Conservation (phyloP, 2,797 vertebrate genomes). For the Acipenser oxyrinchus region DNA sequence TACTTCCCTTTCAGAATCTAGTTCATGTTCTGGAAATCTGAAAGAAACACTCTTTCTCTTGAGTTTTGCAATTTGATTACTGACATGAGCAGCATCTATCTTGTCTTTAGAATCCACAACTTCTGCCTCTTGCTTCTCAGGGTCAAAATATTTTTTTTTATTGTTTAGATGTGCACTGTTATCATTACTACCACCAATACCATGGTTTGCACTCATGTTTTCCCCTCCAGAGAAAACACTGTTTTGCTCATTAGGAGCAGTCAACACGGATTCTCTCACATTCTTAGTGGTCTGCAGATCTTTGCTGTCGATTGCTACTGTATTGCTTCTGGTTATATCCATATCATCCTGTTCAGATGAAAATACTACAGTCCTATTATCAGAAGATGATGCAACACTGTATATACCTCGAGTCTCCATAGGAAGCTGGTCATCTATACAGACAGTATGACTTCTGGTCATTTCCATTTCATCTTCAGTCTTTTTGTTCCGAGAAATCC, state of each 20-base stretch:
- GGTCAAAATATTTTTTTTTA: no score
- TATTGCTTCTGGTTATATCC: slow-evolving; percentile 17
- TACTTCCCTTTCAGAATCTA: slow-evolving; percentile 13
- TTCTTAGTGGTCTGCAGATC: not conserved
- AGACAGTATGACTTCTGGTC: slow-evolving; percentile 44
- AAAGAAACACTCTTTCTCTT: slow-evolving; percentile 27
- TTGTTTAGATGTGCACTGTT: no score
- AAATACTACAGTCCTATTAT: slow-evolving; percentile 9
- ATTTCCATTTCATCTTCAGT: slow-evolving; percentile 42
- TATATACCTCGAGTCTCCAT: slow-evolving; percentile 10
- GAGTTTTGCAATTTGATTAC: slow-evolving; percentile 14
- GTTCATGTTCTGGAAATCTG: slow-evolving; percentile 20
- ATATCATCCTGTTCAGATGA: slow-evolving; percentile 13
- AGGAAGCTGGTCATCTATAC: slow-evolving; percentile 34
- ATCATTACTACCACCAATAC: no score
- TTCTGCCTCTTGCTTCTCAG: not conserved
- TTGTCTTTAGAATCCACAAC: not conserved
- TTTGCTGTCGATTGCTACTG: not conserved
- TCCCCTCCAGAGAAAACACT: not conserved
- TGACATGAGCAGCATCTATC: not conserved
- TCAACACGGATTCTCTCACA: not conserved
- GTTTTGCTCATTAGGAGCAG: not conserved
- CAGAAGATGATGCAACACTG: slow-evolving; percentile 4
- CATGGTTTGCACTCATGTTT: no score
- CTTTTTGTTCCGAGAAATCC: not conserved